These are phyloP conservation scores for Drosophila repletoides DNA, from an alignment of 1,140 invertebrate species.

Conservation along the genomic window DNA sequence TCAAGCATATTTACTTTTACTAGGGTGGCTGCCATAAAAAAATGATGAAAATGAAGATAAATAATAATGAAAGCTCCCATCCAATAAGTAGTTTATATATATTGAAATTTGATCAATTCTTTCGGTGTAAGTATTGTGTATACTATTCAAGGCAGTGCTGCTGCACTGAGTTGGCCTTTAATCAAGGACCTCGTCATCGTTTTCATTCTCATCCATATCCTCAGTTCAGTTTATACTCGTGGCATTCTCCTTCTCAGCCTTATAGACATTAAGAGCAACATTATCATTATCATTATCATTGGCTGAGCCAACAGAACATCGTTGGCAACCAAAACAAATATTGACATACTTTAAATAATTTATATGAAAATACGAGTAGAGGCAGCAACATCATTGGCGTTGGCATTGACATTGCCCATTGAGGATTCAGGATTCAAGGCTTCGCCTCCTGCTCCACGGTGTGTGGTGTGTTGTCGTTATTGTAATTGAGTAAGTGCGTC, in stretches of 20 bases:
- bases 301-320: constrained; percentile 14
- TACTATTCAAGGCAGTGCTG: no score
- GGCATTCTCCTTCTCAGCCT: constrained; percentile 3
- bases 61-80: no score
- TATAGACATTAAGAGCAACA: no score
- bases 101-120: no score
- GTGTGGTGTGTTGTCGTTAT: constrained; percentile 42
- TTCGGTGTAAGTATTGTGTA: no score
- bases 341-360: constrained; percentile 69
- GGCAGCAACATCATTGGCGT: constrained; percentile 18
- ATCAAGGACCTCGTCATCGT: constrained; percentile 35
- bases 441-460: not conserved
- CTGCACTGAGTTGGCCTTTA: constrained; percentile 31
- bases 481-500: constrained; percentile 55
- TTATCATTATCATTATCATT: constrained; percentile 36
- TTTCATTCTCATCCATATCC: not conserved
- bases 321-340: constrained; percentile 51
- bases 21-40: no score
- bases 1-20: no score
- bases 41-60: no score
- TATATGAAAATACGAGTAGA: constrained; percentile 64
- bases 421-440: constrained; percentile 21
- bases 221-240: no score
- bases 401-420: constrained; percentile 21
- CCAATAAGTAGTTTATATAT: no score